Conservation (phyloP, 2,888 invertebrate species). For the Actias luna region DNA sequence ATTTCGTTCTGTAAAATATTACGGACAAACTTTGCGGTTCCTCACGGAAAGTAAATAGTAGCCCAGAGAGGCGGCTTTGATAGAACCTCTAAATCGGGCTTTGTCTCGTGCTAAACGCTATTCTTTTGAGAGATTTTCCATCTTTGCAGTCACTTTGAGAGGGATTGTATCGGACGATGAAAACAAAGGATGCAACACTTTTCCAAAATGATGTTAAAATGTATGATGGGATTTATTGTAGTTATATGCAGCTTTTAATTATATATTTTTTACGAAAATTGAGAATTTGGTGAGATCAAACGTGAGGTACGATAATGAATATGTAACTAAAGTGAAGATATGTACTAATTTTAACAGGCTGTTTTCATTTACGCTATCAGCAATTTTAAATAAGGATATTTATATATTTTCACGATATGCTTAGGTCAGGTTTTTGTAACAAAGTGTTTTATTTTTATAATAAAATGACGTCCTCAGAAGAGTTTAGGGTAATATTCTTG, state of each 20-base stretch:
- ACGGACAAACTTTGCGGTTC: slow-evolving; percentile 59
- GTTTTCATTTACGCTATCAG: neutral
- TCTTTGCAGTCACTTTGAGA: slow-evolving; percentile 61
- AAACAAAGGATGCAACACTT: slow-evolving; percentile 56
- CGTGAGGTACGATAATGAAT: no score
- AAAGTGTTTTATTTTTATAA: neutral
- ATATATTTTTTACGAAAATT: neutral
- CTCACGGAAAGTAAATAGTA: slow-evolving; percentile 75
- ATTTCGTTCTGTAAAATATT: slow-evolving; percentile 58
- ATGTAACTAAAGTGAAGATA: no score
- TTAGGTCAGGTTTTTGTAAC: neutral
- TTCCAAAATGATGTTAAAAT: slow-evolving; percentile 37
- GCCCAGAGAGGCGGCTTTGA: slow-evolving; percentile 61
- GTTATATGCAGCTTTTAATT: neutral
- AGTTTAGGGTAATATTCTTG: neutral
- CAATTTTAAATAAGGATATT: neutral
- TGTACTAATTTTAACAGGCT: neutral
- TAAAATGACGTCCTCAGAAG: neutral
- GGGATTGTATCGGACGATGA: slow-evolving; percentile 64
- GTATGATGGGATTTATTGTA: slow-evolving; percentile 11
- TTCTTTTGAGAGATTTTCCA: slow-evolving; percentile 77
- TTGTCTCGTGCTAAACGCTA: slow-evolving; percentile 76
- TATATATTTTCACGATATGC: neutral
- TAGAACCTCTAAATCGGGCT: slow-evolving; percentile 74
- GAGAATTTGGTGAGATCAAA: no score